phyloP scores from a whole-genome alignment of 2,797 vertebrate species.

The Manis javanica region DNA sequence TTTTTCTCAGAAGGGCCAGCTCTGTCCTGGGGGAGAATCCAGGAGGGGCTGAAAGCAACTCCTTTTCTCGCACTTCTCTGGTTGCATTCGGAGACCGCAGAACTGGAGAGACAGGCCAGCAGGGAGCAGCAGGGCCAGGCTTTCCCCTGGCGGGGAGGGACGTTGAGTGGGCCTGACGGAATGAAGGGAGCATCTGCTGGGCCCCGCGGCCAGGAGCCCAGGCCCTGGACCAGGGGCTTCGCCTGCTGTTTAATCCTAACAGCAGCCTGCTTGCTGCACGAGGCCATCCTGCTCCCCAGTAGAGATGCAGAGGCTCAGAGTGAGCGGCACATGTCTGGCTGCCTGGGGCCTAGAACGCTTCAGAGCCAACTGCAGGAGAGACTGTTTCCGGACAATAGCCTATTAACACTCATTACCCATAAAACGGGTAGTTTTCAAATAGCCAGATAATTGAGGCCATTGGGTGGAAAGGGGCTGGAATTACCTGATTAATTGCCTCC shows the following conservation, averaged over 20 bases:
- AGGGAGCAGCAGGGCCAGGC: neutral
- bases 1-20: neutral
- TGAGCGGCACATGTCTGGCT: neutral
- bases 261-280: neutral
- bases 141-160: neutral
- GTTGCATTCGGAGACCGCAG: neutral
- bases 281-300: fast-evolving
- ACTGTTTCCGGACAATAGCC: conserved; percentile 69
- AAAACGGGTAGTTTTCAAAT: conserved; percentile 74
- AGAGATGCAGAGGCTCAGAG: neutral
- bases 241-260: neutral
- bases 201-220: neutral
- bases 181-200: neutral
- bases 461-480: conserved; percentile 59
- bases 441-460: conserved; percentile 71
- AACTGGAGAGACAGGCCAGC: neutral
- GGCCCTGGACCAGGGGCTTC: neutral
- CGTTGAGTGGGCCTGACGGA: too few relatives aligned
- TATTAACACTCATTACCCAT: conserved; percentile 78
- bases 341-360: neutral
- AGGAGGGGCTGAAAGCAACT: neutral
- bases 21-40: neutral
- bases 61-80: neutral
- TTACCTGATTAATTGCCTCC: conserved; percentile 71
- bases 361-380: neutral